These are phyloP conservation scores for Astreopora myriophthalma DNA, from an alignment of 64 coral and sea anemone genomes.

Conservation along the genomic window DNA sequence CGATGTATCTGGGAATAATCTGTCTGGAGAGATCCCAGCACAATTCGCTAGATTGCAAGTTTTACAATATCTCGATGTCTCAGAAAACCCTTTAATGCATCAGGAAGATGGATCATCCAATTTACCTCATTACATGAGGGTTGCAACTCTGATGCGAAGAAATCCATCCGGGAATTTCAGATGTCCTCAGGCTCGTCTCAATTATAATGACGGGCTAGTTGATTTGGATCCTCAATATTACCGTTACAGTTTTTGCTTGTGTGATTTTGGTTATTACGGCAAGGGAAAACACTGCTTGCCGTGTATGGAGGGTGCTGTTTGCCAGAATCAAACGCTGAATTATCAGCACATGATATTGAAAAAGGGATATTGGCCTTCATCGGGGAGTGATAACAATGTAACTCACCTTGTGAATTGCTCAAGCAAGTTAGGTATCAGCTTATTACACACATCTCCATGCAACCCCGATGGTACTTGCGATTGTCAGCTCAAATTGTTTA, in stretches of 20 bases:
- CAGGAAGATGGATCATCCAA: neutral
- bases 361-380: slow-evolving; percentile 57
- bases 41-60: neutral
- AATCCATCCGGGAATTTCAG: slow-evolving; percentile 30
- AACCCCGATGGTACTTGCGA: slow-evolving; percentile 46
- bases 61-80: slow-evolving; percentile 42
- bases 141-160: slow-evolving; percentile 15
- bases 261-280: slow-evolving; percentile 59
- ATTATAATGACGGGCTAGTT: slow-evolving; percentile 39
- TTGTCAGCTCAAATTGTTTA: neutral
- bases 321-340: slow-evolving; percentile 19
- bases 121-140: slow-evolving; percentile 33
- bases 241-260: slow-evolving; percentile 39
- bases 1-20: slow-evolving; percentile 41
- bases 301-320: slow-evolving; percentile 36
- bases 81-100: slow-evolving; percentile 20
- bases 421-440: neutral
- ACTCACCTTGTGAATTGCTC: slow-evolving; percentile 64
- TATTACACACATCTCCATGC: neutral
- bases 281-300: slow-evolving; percentile 1
- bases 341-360: slow-evolving; percentile 35
- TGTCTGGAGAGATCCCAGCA: slow-evolving; percentile 53
- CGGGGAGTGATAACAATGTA: slow-evolving; percentile 21
- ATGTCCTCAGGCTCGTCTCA: slow-evolving; percentile 59
- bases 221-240: slow-evolving; percentile 48